Base-by-base conservation (phyloP, 2,113 vertebrate genomes). In the Xiphias gladius region DNA sequence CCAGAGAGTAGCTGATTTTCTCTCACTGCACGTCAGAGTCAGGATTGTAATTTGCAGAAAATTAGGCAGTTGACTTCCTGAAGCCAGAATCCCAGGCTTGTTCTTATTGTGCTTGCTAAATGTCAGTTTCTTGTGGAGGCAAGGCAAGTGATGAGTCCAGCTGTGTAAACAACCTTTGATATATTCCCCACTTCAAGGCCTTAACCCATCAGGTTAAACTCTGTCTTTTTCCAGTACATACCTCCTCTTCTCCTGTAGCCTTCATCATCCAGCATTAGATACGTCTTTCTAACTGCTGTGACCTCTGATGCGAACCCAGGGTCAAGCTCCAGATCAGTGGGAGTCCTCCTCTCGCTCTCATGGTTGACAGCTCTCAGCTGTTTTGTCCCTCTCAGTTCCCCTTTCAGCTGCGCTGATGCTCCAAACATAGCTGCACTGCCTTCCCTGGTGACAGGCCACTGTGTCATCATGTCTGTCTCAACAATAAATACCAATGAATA, bases 401-500 rank as follows among this genome's bases (percentile, higher is more conserved):
- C 0, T 19, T 83, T 74, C 59, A 74, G 63, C 71, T 55, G 7
- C 7, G 5, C 30, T 1, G 55, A 46, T 52, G 86, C 76, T 87
- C 82, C 87, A 76, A 84, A 82, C 75, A 84, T 79, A 77, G 88
- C 85, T 75, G 67, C 71, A 0, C 66, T 20, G 11, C 69, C 74
- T 73, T 57, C 55, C 67, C 70, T 55, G 48, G 68, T 79, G 88
- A 74, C 86, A 55, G 35, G 70, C 82, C 79, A 52, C 71, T 63
- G 68, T 74, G 83, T 86, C 86, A 67, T 61, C 68, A 67, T 46
- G 84, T 83, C 78, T 85, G 82, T 88, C 83, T 81, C 54, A 54
- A 83, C 86, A 92, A 92, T 92, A 95, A 93, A 93, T 94, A 94
- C 70, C 89, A 87, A 71, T 65, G 86, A 94, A 94, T 91, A 94